phyloP scores from a whole-genome alignment of 2,113 vertebrate genomes.

The Alces alces region DNA sequence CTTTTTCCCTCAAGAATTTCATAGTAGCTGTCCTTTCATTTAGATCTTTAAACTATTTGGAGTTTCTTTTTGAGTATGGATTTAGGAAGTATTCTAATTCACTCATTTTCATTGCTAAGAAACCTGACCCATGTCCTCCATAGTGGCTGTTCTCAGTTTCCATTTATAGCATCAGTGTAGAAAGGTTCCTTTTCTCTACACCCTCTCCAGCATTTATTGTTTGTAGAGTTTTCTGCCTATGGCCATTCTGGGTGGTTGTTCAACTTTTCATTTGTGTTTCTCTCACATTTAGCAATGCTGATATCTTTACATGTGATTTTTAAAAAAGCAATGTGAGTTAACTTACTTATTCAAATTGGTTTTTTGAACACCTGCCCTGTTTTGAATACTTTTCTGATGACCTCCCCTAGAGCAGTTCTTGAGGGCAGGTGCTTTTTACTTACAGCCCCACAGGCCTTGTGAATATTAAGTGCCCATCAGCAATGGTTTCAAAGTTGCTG shows the following conservation, averaged over 20 bases:
- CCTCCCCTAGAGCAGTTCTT: neutral
- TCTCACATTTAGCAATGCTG: neutral
- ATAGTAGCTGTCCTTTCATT: neutral
- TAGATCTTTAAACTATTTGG: neutral
- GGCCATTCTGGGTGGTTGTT: neutral
- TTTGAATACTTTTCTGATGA: neutral
- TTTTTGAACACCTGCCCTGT: neutral
- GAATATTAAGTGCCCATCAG: neutral
- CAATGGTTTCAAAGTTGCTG: neutral
- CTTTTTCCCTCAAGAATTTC: neutral
- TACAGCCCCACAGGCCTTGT: neutral
- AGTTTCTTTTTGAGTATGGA: neutral
- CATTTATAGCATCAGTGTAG: neutral
- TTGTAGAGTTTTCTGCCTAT: neutral
- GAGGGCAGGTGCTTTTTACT: neutral
- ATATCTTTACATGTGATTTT: neutral
- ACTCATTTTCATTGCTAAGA: neutral
- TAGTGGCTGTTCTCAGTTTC: neutral
- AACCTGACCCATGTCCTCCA: neutral
- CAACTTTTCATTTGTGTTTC: neutral
- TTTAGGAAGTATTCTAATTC: neutral
- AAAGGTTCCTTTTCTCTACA: neutral
- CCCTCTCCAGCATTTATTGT: neutral
- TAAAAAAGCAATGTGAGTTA: neutral
- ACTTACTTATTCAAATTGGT: neutral